phyloP scores from a whole-genome alignment of 2,113 vertebrate genomes.

The Poecile atricapillus region DNA sequence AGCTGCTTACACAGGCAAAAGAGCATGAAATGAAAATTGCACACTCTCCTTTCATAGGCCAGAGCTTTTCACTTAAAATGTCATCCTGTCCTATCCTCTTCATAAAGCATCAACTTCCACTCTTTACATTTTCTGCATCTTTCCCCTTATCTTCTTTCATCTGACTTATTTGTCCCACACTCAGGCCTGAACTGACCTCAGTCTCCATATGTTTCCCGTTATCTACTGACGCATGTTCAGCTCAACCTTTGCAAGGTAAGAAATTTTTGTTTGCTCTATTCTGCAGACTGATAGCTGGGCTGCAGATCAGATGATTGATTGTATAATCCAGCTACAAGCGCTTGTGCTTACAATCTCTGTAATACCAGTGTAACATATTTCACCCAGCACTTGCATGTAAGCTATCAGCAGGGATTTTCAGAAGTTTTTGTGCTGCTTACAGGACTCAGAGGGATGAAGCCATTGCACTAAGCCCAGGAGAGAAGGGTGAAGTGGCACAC shows the following conservation, averaged over 20 bases:
- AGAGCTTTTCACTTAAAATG: background rate
- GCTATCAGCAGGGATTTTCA: background rate
- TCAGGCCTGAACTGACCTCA: background rate
- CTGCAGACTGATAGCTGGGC: background rate
- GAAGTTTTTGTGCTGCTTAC: background rate
- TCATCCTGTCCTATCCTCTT: background rate
- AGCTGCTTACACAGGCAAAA: background rate
- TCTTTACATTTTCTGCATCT: background rate
- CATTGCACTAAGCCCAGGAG: background rate
- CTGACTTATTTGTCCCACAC: background rate
- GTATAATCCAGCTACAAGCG: accelerated
- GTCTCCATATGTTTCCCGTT: background rate
- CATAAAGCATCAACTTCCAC: background rate
- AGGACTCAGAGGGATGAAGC: background rate
- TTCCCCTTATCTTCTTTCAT: background rate
- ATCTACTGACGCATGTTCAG: background rate
- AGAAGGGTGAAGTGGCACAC: background rate
- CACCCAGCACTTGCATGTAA: background rate
- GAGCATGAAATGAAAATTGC: background rate
- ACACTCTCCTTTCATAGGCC: background rate
- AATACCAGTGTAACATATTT: background rate
- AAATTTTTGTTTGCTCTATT: background rate
- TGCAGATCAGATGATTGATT: background rate
- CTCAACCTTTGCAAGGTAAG: background rate
- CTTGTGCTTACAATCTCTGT: background rate